Evolutionary conservation across 2,797 vertebrate species (phyloP).

Genomic region (Aulostomus chinensis): DNA sequence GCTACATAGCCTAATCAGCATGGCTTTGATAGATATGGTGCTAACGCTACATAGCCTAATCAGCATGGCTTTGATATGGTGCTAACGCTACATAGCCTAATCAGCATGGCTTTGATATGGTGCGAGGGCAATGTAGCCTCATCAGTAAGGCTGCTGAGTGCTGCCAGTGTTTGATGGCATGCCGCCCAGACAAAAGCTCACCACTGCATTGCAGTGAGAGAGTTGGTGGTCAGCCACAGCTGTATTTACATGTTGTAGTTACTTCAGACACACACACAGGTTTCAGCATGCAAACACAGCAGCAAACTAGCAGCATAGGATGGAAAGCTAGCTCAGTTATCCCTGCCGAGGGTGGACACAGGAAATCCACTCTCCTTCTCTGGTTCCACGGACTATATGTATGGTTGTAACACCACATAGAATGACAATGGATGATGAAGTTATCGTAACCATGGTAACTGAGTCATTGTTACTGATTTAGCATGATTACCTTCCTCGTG

Average conservation of each 20-base stretch:
- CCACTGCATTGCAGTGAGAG: conserved; percentile 62
- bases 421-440: too few species aligned
- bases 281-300: too few species aligned
- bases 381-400: too few species aligned
- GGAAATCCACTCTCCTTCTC: too few species aligned
- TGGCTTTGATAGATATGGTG: conserved; percentile 25
- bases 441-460: too few species aligned
- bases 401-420: too few species aligned
- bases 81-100: conserved; percentile 50
- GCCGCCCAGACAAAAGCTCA: conserved; percentile 32
- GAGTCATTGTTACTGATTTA: too few species aligned
- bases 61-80: conserved; percentile 39
- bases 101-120: conserved; percentile 47
- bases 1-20: conserved; percentile 55
- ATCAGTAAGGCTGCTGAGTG: conserved; percentile 61
- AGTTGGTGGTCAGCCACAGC: too few species aligned
- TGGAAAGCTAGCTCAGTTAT: too few species aligned
- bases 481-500: conserved; percentile 90
- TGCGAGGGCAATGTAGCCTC: conserved; percentile 45
- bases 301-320: too few species aligned
- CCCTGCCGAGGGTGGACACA: too few species aligned
- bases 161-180: conserved; percentile 63
- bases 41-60: conserved; percentile 52
- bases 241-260: not conserved
- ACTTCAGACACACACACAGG: too few species aligned